Base-by-base conservation (phyloP, 92 coral and sea anemone genomes). In the Phenganax marumi region DNA sequence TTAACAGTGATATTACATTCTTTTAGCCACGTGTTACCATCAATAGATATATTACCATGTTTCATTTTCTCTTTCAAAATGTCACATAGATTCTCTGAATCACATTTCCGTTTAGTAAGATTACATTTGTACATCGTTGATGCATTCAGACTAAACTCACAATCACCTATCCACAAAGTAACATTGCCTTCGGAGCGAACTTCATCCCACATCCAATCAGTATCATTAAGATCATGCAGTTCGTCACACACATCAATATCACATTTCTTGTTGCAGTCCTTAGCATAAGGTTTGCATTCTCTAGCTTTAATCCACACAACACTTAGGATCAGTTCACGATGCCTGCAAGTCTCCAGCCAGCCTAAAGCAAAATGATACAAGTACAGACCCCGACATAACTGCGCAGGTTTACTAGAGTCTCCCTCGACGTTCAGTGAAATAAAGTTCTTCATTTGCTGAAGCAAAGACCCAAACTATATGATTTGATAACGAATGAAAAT, bases 291-390 rank as follows among this genome's bases (percentile, higher is more conserved):
- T 39, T 77, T 58, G 25, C 82, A 77, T 12, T 26, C 56, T 14
- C 52, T 33, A 9, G 54, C n/a, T 12, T 77, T 77, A 8, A 25
- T 10, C 82, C 52, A 77, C 10, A 39, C 22, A 14, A 65, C 52
- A 10, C 22, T 4, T 47, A 24, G 16, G 6, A 77, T 77, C 22
- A 77, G 11, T 39, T 77, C n/a, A 7, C 82, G 82, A 46, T 58
- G 10, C 51, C 57, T 48, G 82, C 82, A 77, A 10, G 65, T 16
- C 8, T 77, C 71, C 17, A 26, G 71, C 82, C 82, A 77, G 26
- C 82, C 82, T 76, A 9, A 2, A 33, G 3, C 43, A 33, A 33
- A 33, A 33, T 33, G 43, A 33, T 33, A 33, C 43, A 33, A 33
- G 5, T 33, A 5, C 43, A 33, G 43, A 33, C 43, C 2, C 43